phyloP scores from a whole-genome alignment of 2,113 vertebrate genomes.

The Callipepla squamata region DNA sequence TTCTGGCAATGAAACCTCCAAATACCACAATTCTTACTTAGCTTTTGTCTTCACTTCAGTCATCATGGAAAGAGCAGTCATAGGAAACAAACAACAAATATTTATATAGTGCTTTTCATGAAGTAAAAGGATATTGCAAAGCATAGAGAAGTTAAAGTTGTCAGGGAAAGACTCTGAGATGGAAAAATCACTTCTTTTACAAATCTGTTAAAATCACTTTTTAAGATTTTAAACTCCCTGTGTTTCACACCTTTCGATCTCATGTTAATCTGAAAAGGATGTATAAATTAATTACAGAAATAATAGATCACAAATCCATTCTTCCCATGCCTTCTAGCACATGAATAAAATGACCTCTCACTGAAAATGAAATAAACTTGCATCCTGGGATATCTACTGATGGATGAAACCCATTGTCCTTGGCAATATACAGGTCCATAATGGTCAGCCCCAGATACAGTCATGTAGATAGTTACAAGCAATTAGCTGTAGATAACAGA shows the following conservation, averaged over 20 bases:
- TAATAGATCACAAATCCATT: background rate
- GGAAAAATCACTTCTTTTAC: background rate
- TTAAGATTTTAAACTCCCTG: background rate
- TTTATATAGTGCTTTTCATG: background rate
- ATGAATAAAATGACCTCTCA: background rate
- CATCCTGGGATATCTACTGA: background rate
- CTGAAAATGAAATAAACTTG: background rate
- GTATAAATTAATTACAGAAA: background rate
- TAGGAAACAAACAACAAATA: background rate
- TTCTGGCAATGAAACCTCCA: background rate
- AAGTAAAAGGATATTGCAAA: background rate
- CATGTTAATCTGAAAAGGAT: background rate
- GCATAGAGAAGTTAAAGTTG: background rate
- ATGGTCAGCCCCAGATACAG: background rate
- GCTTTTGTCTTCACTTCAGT: background rate
- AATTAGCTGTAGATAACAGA: background rate
- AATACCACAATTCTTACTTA: background rate
- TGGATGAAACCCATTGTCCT: background rate
- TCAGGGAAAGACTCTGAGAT: background rate
- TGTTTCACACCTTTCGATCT: background rate
- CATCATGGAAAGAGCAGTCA: background rate
- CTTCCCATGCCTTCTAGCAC: background rate
- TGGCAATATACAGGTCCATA: background rate
- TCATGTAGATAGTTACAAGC: background rate
- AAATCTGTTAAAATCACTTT: background rate